A percentile compares a stretch with the other conserved stretches of the same genome.
Conservation (phyloP, 2,113 vertebrate species). For the Rhabdornis inornatus region DNA sequence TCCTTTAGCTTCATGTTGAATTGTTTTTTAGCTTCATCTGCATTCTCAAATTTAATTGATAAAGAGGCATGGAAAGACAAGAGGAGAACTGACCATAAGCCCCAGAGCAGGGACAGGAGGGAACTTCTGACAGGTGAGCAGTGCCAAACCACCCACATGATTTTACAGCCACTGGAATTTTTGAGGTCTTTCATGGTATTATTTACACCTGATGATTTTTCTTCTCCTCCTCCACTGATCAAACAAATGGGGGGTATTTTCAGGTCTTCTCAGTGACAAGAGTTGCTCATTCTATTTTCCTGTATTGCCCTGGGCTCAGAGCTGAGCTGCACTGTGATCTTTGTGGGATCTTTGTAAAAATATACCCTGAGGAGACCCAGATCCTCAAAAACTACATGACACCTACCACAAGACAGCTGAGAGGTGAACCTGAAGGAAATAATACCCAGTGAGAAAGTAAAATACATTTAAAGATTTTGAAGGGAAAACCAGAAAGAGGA, state of each 20-base stretch:
- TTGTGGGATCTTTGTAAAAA: not conserved
- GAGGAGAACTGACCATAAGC: not conserved
- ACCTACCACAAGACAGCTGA: not conserved
- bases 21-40: not conserved
- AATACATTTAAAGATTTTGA: not conserved
- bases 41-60: not conserved
- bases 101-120: not conserved
- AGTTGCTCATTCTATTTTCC: not conserved
- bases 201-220: not conserved
- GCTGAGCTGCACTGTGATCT: not conserved
- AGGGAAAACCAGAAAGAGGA: not conserved
- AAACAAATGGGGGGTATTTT: not conserved
- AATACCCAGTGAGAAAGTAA: not conserved
- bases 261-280: not conserved
- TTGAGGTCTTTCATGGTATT: not conserved
- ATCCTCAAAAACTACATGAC: not conserved
- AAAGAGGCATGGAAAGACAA: not conserved
- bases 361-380: not conserved
- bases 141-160: not conserved
- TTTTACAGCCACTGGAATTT: not conserved
- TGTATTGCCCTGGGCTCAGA: rapidly evolving
- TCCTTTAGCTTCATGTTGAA: not conserved
- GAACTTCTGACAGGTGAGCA: not conserved
- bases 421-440: not conserved
- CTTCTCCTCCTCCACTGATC: not conserved